These are phyloP conservation scores for Sylvia atricapilla DNA, from an alignment of 2,113 vertebrate species.

Conservation along the genomic window DNA sequence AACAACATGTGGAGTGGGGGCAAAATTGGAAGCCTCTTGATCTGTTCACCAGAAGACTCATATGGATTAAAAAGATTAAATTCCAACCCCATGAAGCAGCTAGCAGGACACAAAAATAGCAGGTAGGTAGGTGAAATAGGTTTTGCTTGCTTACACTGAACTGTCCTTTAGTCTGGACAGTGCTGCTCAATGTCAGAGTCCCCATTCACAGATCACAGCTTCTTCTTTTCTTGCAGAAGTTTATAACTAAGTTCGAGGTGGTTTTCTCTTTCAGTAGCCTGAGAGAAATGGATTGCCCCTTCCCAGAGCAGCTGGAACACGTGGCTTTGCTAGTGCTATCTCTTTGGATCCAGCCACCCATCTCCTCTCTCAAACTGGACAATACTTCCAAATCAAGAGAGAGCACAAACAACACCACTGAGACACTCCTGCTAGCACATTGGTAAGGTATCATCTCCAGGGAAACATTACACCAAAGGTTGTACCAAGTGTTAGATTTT, in stretches of 20 bases:
- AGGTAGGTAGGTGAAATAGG: not conserved
- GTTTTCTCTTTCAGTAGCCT: not conserved
- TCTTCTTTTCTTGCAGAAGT: not conserved
- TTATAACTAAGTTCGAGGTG: not conserved
- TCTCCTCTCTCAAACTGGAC: not conserved
- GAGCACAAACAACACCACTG: not conserved
- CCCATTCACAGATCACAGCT: not conserved
- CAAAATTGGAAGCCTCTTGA: not conserved
- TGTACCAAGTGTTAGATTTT: not conserved
- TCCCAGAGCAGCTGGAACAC: not conserved
- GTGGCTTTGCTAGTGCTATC: not conserved
- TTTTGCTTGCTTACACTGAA: not conserved
- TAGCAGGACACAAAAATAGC: not conserved
- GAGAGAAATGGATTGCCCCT: not conserved
- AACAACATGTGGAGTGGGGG: not conserved
- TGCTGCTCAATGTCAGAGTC: not conserved
- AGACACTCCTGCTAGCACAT: not conserved
- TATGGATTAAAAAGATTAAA: not conserved
- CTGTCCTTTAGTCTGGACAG: not conserved
- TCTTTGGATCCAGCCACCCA: not conserved
- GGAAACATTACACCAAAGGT: not conserved
- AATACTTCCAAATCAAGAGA: not conserved
- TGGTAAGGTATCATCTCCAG: not conserved
- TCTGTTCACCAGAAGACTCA: not conserved
- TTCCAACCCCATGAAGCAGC: not conserved